A percentile compares a stretch with the other conserved stretches of the same genome.
Evolutionary conservation across 2,888 invertebrate genomes (phyloP).

Genomic region (Choreutis nemorana): DNA sequence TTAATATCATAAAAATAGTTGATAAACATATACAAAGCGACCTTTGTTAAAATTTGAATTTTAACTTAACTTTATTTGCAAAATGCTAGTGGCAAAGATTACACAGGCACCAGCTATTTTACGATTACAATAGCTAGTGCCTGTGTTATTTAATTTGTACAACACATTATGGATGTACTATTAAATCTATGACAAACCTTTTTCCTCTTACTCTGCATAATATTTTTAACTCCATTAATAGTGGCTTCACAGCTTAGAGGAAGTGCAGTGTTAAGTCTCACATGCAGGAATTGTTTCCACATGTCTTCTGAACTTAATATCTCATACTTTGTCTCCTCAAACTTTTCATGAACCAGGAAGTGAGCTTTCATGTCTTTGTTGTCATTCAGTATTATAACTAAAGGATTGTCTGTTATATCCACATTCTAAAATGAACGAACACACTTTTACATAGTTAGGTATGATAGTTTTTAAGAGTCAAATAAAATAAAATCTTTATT

Average conservation of each 20-base stretch:
- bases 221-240: slow-evolving; percentile 66
- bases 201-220: slow-evolving; percentile 71
- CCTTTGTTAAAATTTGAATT: too few relatives aligned
- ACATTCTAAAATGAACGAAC: slow-evolving; percentile 63
- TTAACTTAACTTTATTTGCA: too few relatives aligned
- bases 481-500: too few relatives aligned
- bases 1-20: neutral
- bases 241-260: slow-evolving; percentile 71
- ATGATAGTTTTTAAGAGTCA: neutral
- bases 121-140: too few relatives aligned
- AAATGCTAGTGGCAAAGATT: too few relatives aligned
- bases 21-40: neutral
- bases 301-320: slow-evolving; percentile 69
- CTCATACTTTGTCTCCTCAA: slow-evolving; percentile 72
- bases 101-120: too few relatives aligned
- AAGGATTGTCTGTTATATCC: slow-evolving; percentile 82
- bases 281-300: slow-evolving; percentile 74
- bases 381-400: slow-evolving; percentile 68
- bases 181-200: too few relatives aligned
- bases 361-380: slow-evolving; percentile 67
- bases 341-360: slow-evolving; percentile 75
- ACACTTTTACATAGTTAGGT: neutral
- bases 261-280: slow-evolving; percentile 71
- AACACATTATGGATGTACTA: too few relatives aligned
- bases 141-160: too few relatives aligned